Conservation (phyloP, 2,797 vertebrate species). For the Enteromius thamalakanensis region DNA sequence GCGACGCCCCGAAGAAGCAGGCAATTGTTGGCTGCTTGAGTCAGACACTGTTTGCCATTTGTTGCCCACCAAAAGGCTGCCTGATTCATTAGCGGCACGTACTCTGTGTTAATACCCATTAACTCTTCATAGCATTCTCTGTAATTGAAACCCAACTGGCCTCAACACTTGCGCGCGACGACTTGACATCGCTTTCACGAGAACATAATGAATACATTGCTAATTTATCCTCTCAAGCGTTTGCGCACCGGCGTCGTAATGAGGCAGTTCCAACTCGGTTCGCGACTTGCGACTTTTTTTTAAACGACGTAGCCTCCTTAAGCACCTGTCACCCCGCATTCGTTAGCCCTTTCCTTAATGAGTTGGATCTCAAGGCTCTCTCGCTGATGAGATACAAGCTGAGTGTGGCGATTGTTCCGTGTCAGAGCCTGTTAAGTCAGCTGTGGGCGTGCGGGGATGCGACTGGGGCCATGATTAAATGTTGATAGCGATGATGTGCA, state of each 20-base stretch:
- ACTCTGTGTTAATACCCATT: slow-evolving; percentile 39
- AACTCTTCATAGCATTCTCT: slow-evolving; percentile 42
- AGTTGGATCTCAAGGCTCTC: slow-evolving; percentile 43
- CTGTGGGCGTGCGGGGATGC: slow-evolving; percentile 12
- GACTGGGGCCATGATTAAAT: slow-evolving; percentile 49
- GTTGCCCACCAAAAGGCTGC: slow-evolving; percentile 20
- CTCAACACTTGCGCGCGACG: slow-evolving; percentile 30
- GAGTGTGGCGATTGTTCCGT: slow-evolving; percentile 61
- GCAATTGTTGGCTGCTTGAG: slow-evolving; percentile 14
- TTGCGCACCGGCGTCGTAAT: slow-evolving; percentile 13
- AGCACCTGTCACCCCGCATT: slow-evolving; percentile 52
- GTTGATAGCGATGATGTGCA: slow-evolving; percentile 53
- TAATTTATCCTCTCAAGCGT: slow-evolving; percentile 59
- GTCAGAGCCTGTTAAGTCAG: slow-evolving; percentile 62
- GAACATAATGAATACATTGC: slow-evolving; percentile 39
- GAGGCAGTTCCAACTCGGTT: slow-evolving; percentile 20
- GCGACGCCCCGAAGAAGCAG: not conserved
- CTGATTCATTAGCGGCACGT: slow-evolving; percentile 32
- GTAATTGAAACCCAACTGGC: slow-evolving; percentile 50
- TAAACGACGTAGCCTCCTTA: slow-evolving; percentile 30
- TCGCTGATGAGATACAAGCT: slow-evolving; percentile 67
- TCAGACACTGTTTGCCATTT: slow-evolving; percentile 32
- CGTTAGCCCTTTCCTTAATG: slow-evolving; percentile 55
- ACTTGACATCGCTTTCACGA: slow-evolving; percentile 33
- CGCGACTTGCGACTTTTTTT: slow-evolving; percentile 15